Evolutionary conservation across 2,113 vertebrate genomes (phyloP).

Genomic region (Hippocampus mohnikei): DNA sequence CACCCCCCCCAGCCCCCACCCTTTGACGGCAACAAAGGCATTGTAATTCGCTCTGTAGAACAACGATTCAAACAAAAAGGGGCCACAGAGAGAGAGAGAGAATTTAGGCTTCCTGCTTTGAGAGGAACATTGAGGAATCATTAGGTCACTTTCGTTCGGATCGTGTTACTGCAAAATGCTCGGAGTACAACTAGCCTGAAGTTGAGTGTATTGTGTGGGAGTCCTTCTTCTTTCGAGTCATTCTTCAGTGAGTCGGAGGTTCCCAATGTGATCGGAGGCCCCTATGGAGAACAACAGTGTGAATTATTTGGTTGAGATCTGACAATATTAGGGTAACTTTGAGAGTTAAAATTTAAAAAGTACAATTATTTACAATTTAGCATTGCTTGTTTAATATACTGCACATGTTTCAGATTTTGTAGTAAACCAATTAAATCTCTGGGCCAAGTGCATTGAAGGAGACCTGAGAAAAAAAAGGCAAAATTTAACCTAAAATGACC

Average conservation of each 20-base stretch:
- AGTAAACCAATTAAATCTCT: not conserved
- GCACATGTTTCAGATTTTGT: no score
- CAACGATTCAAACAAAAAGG: not conserved
- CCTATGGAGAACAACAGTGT: conserved; percentile 55
- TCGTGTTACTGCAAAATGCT: conserved; percentile 75
- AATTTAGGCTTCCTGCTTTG: conserved; percentile 14
- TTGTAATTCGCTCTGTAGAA: not conserved
- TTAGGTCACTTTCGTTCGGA: conserved; percentile 49
- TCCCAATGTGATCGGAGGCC: conserved; percentile 45
- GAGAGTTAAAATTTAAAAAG: not conserved
- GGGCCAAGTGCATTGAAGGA: not conserved
- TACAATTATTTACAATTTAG: not conserved
- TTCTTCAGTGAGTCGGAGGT: conserved; percentile 1
- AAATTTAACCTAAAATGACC: not conserved
- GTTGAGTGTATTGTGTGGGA: not conserved
- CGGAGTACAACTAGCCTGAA: conserved; percentile 20
- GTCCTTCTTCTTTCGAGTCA: not conserved
- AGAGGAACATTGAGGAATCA: conserved; percentile 63
- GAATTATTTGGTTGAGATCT: not conserved
- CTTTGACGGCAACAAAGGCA: conserved; percentile 35
- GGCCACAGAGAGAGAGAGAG: not conserved
- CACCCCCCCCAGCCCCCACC: conserved; percentile 30
- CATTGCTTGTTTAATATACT: not conserved
- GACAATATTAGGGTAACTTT: not conserved
- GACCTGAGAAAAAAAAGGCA: not conserved